phyloP scores from a whole-genome alignment of 2,113 vertebrate genomes.

The Perca fluviatilis region DNA sequence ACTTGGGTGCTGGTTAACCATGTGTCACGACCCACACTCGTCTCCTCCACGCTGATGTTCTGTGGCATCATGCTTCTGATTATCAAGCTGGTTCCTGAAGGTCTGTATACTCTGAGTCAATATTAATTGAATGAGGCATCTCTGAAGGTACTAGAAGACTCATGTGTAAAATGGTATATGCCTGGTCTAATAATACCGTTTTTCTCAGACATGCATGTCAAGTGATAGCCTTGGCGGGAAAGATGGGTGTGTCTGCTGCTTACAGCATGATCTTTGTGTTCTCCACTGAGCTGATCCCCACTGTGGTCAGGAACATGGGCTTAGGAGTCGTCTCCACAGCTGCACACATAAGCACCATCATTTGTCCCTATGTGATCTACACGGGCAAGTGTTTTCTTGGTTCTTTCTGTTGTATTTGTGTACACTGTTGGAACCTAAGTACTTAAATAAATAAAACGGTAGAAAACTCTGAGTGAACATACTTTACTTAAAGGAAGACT shows the following conservation, averaged over 20 bases:
- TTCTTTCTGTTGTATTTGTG: background rate
- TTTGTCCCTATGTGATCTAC: slow-evolving; percentile 66
- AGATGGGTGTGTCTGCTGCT: slow-evolving; percentile 49
- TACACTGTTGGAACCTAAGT: background rate
- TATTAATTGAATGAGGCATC: background rate
- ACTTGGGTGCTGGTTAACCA: slow-evolving; percentile 54
- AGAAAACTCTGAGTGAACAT: background rate
- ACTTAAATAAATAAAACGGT: background rate
- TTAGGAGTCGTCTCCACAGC: slow-evolving; percentile 57
- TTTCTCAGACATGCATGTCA: slow-evolving; percentile 54
- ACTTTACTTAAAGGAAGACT: background rate
- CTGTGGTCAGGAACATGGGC: slow-evolving; percentile 75
- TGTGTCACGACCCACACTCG: slow-evolving; percentile 40
- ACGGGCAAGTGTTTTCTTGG: slow-evolving; percentile 42
- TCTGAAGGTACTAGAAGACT: background rate
- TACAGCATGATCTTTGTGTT: slow-evolving; percentile 51
- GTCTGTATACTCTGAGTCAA: slow-evolving; percentile 25
- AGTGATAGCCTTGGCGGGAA: slow-evolving; percentile 61
- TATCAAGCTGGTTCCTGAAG: slow-evolving; percentile 67
- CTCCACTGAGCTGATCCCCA: slow-evolving; percentile 70
- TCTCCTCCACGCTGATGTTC: slow-evolving; percentile 52
- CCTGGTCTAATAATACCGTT: background rate
- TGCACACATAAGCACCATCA: slow-evolving; percentile 47
- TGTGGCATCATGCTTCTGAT: slow-evolving; percentile 61
- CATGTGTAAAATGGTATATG: background rate